Base-by-base conservation (phyloP, 1,140 invertebrate species). In the Drosophila mayri region DNA sequence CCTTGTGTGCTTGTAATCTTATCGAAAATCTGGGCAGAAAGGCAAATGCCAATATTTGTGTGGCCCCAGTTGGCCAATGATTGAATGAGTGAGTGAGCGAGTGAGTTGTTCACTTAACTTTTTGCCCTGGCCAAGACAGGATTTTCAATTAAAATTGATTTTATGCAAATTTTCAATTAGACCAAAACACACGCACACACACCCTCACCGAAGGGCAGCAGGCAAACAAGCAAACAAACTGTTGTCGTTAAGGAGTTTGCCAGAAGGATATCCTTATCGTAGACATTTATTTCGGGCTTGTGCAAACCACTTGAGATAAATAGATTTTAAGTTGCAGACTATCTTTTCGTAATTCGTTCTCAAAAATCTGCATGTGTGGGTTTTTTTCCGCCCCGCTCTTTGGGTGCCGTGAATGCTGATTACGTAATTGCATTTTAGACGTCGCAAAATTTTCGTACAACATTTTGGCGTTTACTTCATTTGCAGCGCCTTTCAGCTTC, bases 91-190 rank as follows among this genome's bases (percentile, higher is more conserved):
- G 65, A 46, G 47, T 44, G 41, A 61, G 43, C 20, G 40, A 76
- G 46, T 67, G 77, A 78, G 58, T 78, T 87, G 84, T 90, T 87
- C 84, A 87, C 81, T 87, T 87, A 77, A 81, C 80, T 83, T 81
- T 84, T 76, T 63, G 58, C 58, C 62, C 61, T 77, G 61, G 64
- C 72, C 76, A 88, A 77, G 74, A 84, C 80, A 84, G 72, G 81
- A 88, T 87, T 90, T 87, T 87, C 84, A 87, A 87, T 87, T 87
- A 87, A 88, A 87, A 87, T 87, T 87, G 84, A 88, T 88, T 88
- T 90, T 90, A 88, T 88, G 84, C 84, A 88, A 88, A 88, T 88
- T 88, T 88, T 88, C 84, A 88, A 88, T 88, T 90, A 90, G 84
- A 70, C 83, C 84, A 81, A 79, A 84, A 86, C 68, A 78, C 63